A percentile compares a stretch with the other conserved stretches of the same genome.
Evolutionary conservation across 2,888 invertebrate species (phyloP).

Genomic region (Axea sp.): DNA sequence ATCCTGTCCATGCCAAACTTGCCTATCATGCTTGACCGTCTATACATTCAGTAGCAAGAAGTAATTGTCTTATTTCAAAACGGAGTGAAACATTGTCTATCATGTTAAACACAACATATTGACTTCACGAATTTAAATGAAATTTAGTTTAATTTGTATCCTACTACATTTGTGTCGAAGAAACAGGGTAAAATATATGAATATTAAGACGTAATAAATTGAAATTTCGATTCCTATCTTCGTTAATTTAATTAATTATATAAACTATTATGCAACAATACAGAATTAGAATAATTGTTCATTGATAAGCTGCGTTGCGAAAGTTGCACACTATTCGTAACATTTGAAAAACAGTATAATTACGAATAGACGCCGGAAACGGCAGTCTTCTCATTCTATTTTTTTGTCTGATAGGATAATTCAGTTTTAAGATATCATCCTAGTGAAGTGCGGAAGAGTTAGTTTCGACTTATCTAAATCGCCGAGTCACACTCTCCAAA

Average conservation of each 20-base stretch:
- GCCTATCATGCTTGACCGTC: slow-evolving; percentile 65
- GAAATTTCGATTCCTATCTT: too few relatives aligned
- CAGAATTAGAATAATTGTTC: slow-evolving; percentile 46
- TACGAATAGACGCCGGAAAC: slow-evolving; percentile 52
- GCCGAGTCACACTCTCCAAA: slow-evolving; percentile 60
- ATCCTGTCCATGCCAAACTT: slow-evolving; percentile 76
- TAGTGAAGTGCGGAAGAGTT: slow-evolving; percentile 62
- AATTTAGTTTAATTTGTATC: slow-evolving; percentile 11
- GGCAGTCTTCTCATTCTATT: neutral
- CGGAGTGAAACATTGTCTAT: slow-evolving; percentile 68
- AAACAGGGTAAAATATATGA: too few relatives aligned
- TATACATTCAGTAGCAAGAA: slow-evolving; percentile 69
- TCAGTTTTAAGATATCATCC: slow-evolving; percentile 38
- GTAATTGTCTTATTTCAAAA: slow-evolving; percentile 76
- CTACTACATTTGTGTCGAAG: too few relatives aligned
- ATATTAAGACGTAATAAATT: too few relatives aligned
- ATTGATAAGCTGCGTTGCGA: slow-evolving; percentile 29
- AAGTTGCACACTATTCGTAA: slow-evolving; percentile 42
- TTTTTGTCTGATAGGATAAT: slow-evolving; percentile 11
- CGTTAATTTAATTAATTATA: slow-evolving; percentile 27
- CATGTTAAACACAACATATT: slow-evolving; percentile 10
- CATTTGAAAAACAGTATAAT: slow-evolving; percentile 35
- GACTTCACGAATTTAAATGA: slow-evolving; percentile 2
- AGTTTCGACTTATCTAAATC: slow-evolving; percentile 60
- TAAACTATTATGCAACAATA: slow-evolving; percentile 29